Conservation (phyloP, 2,113 vertebrate genomes). For the Nanorana parkeri region DNA sequence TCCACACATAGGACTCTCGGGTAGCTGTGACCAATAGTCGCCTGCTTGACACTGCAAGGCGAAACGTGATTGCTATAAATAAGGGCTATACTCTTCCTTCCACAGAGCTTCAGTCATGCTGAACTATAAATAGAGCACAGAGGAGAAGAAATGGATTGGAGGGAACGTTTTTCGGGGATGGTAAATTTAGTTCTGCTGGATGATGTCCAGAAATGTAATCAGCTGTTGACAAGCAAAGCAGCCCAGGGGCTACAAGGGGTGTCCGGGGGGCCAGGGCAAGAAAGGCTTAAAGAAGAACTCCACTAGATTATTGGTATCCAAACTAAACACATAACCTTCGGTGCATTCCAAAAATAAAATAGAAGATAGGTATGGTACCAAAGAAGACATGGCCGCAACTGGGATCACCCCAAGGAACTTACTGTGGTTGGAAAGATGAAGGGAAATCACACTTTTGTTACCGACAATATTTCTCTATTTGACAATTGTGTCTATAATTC, state of each 20-base stretch:
- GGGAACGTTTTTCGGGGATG: background rate
- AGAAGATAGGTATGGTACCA: no score
- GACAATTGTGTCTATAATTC: no score
- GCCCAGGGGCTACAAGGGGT: no score
- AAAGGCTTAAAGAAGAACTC: background rate
- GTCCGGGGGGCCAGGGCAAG: background rate
- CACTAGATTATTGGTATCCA: no score
- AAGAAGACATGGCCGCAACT: no score
- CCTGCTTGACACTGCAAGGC: conserved; percentile 1
- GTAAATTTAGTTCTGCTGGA: conserved; percentile 42
- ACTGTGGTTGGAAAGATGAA: no score
- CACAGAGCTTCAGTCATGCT: conserved; percentile 14
- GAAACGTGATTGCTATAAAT: conserved; percentile 45
- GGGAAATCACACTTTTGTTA: no score
- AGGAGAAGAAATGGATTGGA: conserved; percentile 3
- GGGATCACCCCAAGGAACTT: no score
- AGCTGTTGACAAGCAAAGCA: background rate
- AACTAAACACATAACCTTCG: no score
- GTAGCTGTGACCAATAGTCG: background rate
- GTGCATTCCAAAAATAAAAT: no score
- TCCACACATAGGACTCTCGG: background rate
- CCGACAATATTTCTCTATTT: no score
- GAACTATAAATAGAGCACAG: conserved; percentile 43
- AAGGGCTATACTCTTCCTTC: background rate
- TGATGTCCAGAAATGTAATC: conserved; percentile 21